Conservation (phyloP, 2,888 invertebrate genomes). For the Tuberolachnus salignus region DNA sequence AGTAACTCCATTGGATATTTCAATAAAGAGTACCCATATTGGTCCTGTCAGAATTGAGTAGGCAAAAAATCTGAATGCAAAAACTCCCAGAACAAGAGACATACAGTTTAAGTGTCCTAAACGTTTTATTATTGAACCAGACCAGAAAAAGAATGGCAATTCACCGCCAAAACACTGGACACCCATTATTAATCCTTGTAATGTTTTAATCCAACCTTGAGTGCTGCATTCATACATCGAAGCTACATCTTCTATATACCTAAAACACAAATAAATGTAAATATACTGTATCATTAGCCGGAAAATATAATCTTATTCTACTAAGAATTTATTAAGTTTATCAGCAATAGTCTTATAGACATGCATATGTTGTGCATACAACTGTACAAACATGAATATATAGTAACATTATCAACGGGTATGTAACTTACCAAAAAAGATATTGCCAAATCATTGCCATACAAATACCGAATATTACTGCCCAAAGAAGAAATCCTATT, state of each 20-base stretch:
- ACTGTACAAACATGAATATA: too few species aligned
- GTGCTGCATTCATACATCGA: constrained; percentile 62
- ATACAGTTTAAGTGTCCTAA: constrained; percentile 84
- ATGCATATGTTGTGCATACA: too few species aligned
- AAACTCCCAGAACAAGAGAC: constrained; percentile 79
- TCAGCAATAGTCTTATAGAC: too few species aligned
- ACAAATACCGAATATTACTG: constrained; percentile 70
- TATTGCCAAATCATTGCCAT: constrained; percentile 88
- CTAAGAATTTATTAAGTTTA: too few species aligned
- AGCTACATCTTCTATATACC: constrained; percentile 72
- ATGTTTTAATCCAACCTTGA: constrained; percentile 71
- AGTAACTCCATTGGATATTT: constrained; percentile 84
- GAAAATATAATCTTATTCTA: too few species aligned
- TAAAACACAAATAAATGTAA: constrained; percentile 58
- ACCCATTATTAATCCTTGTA: constrained; percentile 76
- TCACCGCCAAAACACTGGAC: constrained; percentile 85
- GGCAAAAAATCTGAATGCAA: constrained; percentile 79
- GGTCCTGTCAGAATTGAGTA: constrained; percentile 81
- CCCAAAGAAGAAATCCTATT: constrained; percentile 76
- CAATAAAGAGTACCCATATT: constrained; percentile 85
- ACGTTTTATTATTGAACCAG: constrained; percentile 76
- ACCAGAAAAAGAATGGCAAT: constrained; percentile 84
- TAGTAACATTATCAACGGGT: too few species aligned
- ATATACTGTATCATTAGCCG: too few species aligned
- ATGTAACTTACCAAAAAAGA: constrained; percentile 71